Percentiles rank a stretch among this genome's conserved stretches.
Evolutionary conservation across 2,797 vertebrate species (phyloP).

Genomic region (Nyctibius grandis): DNA sequence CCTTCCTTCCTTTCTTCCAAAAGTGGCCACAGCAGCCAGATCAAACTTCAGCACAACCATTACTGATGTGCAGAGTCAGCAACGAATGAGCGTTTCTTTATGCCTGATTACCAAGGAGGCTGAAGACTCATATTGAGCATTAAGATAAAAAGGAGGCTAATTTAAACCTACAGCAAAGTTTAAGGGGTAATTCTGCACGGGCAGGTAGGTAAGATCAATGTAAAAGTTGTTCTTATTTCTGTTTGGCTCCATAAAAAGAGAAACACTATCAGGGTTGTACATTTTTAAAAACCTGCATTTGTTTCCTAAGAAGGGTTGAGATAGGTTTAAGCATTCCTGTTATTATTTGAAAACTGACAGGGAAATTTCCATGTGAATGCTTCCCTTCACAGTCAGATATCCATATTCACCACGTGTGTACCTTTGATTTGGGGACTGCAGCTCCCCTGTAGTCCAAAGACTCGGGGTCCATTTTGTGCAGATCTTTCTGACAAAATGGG

Average conservation of each 20-base stretch:
- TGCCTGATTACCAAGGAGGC: background rate
- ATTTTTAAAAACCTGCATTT: background rate
- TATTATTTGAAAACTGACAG: background rate
- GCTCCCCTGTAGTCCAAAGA: background rate
- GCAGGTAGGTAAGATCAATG: background rate
- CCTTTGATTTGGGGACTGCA: background rate
- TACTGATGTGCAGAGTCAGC: background rate
- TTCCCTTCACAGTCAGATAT: background rate
- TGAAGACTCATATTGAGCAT: background rate
- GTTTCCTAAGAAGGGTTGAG: background rate
- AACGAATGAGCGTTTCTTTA: accelerated
- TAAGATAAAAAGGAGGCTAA: background rate
- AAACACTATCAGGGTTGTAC: background rate
- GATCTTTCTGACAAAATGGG: background rate
- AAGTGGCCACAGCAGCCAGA: background rate
- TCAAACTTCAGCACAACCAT: background rate
- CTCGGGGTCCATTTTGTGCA: background rate
- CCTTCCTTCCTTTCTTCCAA: background rate
- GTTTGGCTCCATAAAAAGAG: background rate
- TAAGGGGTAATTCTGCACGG: background rate
- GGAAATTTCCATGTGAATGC: background rate
- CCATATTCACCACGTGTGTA: background rate
- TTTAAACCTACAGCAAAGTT: background rate
- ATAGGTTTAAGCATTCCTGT: background rate
- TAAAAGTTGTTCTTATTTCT: background rate